These are phyloP conservation scores for Trichonephila clavipes DNA, from an alignment of 1,140 invertebrate species.

Conservation along the genomic window DNA sequence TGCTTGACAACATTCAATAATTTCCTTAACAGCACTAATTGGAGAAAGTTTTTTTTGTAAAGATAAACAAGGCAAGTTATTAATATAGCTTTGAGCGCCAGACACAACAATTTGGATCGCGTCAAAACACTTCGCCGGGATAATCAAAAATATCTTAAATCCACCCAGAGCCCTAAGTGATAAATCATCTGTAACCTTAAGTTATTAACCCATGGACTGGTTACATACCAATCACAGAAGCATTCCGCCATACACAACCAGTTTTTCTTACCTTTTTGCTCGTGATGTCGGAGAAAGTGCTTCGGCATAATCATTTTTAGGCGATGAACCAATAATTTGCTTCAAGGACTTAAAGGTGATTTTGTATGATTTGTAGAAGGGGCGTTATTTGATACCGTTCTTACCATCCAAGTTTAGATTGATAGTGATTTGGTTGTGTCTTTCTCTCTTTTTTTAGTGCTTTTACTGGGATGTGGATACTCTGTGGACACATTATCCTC, in stretches of 20 bases:
- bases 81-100: too few species aligned
- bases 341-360: background rate
- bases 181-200: slow-evolving; percentile 11
- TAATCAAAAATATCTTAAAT: background rate
- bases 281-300: background rate
- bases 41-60: too few species aligned
- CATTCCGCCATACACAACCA: background rate
- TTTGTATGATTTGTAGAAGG: background rate
- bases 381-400: background rate
- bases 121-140: background rate
- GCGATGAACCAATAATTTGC: background rate
- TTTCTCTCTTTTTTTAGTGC: background rate
- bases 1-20: too few species aligned
- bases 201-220: slow-evolving; percentile 11
- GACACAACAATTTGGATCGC: background rate
- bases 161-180: background rate
- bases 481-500: background rate
- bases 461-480: slow-evolving; percentile 23
- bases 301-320: background rate
- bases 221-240: background rate
- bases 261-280: background rate
- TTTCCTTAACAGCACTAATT: too few species aligned
- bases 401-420: background rate
- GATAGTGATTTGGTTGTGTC: background rate
- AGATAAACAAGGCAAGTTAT: too few species aligned